phyloP scores from a whole-genome alignment of 2,797 vertebrate genomes.

The Monodelphis domestica region DNA sequence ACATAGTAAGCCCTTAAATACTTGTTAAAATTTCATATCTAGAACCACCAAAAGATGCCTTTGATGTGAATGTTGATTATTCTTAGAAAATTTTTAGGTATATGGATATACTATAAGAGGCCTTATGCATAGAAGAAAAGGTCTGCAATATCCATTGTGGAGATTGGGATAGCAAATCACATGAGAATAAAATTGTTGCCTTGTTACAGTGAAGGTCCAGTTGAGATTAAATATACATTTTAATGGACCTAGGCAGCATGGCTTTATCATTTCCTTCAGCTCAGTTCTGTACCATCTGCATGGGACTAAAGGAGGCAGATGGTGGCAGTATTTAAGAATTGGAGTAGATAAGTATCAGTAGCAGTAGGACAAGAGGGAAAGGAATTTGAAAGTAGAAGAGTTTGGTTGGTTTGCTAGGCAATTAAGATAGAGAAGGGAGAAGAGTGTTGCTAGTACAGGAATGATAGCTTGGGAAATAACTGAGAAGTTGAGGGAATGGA shows the following conservation, averaged over 20 bases:
- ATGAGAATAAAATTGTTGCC: background rate
- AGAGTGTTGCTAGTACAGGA: background rate
- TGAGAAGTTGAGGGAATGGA: background rate
- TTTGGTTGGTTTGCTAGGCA: background rate
- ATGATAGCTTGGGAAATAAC: background rate
- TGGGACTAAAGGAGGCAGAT: background rate
- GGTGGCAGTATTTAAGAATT: background rate
- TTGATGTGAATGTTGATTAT: background rate
- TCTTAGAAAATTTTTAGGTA: background rate
- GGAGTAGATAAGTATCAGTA: background rate
- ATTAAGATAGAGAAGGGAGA: background rate
- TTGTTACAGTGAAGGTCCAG: background rate
- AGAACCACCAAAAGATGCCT: background rate
- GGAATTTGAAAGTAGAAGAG: background rate
- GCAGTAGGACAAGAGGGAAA: background rate
- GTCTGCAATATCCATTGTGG: background rate
- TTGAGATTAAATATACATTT: background rate
- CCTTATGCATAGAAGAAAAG: background rate
- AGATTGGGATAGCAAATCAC: background rate
- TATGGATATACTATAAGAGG: background rate
- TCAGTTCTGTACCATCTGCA: background rate
- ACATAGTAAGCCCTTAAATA: background rate
- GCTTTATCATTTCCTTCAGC: background rate
- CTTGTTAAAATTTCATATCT: background rate
- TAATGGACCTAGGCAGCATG: background rate